Conservation (phyloP, 23 tunicate species). For the Halocynthia roretzi region DNA sequence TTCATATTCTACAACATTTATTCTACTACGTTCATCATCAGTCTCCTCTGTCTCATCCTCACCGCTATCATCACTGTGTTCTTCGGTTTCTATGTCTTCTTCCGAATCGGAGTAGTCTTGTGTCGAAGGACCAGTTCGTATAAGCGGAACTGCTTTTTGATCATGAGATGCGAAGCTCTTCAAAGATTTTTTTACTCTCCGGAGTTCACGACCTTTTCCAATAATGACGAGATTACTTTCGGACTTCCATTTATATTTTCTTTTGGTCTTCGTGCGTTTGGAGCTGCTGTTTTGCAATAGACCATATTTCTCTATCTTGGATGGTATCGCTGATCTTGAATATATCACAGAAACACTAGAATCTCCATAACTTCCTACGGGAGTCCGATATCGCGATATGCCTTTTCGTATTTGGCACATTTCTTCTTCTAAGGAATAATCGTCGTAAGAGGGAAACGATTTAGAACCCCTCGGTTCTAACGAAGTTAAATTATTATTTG, state of each 20-base stretch:
- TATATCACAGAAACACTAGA: neutral
- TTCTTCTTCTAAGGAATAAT: neutral
- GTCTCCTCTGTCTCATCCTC: neutral
- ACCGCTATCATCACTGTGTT: neutral
- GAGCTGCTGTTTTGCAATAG: neutral
- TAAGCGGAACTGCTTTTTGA: neutral
- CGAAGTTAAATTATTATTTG: no score
- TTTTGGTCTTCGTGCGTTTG: no score
- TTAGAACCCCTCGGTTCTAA: neutral
- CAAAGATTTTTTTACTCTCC: no score
- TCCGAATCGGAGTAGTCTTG: no score
- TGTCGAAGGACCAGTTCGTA: neutral
- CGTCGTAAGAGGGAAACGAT: conserved; percentile 2
- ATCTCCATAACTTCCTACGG: conserved; percentile 4
- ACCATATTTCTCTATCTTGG: neutral
- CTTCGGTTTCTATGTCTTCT: neutral
- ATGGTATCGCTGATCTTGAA: neutral
- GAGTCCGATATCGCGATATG: neutral
- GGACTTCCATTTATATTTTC: no score
- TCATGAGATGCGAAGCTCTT: neutral
- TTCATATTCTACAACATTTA: neutral
- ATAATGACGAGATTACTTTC: no score
- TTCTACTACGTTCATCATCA: neutral
- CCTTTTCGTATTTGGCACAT: neutral
- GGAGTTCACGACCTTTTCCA: no score